Conservation (phyloP, 2,888 invertebrate species). For the Deilephila elpenor region DNA sequence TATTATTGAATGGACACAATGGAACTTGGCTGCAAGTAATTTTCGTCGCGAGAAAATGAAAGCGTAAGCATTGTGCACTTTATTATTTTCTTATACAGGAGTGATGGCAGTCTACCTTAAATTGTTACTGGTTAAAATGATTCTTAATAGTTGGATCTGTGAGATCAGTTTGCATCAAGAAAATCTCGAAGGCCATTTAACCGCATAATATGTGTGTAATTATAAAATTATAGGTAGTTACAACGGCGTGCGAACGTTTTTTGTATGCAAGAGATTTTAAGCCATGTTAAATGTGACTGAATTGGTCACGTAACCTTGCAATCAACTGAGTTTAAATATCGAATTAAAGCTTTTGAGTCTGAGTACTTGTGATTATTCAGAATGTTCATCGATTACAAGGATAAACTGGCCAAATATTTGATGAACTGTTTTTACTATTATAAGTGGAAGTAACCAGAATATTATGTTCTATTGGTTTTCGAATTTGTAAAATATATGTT, state of each 20-base stretch:
- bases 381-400: no score
- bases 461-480: no score
- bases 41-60: slow-evolving; percentile 78
- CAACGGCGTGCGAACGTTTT: slow-evolving; percentile 5
- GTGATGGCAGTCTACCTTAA: slow-evolving; percentile 28
- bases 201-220: slow-evolving; percentile 57
- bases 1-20: slow-evolving; percentile 67
- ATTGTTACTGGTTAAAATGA: not conserved
- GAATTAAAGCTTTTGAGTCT: no score
- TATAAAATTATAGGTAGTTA: slow-evolving; percentile 41
- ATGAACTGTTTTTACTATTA: no score
- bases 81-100: slow-evolving; percentile 50
- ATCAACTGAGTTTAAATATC: not conserved
- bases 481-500: no score
- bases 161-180: not conserved
- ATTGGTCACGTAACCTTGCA: slow-evolving; percentile 12
- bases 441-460: no score
- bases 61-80: slow-evolving; percentile 74
- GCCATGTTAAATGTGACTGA: not conserved
- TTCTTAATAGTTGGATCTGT: not conserved
- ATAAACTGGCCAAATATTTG: no score
- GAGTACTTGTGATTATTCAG: no score
- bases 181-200: slow-evolving; percentile 37
- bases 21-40: slow-evolving; percentile 70
- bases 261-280: not conserved